Evolutionary conservation across 2,113 vertebrate species (phyloP).

Genomic region (Amazona vittata): DNA sequence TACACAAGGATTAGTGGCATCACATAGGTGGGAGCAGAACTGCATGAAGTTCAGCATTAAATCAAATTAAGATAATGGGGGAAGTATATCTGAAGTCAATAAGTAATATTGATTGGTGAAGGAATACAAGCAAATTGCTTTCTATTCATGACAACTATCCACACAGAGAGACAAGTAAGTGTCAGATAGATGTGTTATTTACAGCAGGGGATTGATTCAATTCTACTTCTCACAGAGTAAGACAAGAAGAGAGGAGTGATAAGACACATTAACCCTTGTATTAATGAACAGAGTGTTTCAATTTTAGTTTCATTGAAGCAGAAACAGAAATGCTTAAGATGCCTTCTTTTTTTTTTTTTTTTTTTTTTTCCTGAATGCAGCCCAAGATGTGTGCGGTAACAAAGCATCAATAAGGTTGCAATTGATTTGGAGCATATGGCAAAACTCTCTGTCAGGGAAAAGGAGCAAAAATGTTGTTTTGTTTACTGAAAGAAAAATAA

Average conservation of each 20-base stretch:
- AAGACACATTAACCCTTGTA: slow-evolving; percentile 23
- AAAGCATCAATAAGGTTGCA: slow-evolving; percentile 47
- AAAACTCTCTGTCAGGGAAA: slow-evolving; percentile 54
- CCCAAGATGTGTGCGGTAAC: slow-evolving; percentile 16
- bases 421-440: slow-evolving; percentile 63
- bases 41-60: not conserved
- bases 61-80: not conserved
- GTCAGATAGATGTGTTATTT: not conserved
- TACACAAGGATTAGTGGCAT: not conserved
- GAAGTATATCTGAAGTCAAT: not conserved
- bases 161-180: not conserved
- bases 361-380: not conserved
- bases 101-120: not conserved
- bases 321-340: not conserved
- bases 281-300: slow-evolving; percentile 40
- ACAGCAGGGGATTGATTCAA: not conserved
- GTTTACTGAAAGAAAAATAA: slow-evolving; percentile 57
- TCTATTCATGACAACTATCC: not conserved
- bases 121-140: not conserved
- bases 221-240: not conserved
- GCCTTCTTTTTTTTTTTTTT: not conserved
- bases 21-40: not conserved
- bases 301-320: slow-evolving; percentile 32
- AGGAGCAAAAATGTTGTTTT: not conserved
- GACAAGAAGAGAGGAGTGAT: not conserved